Percentiles rank a stretch among this genome's conserved stretches.
phyloP scores from a whole-genome alignment of 2,113 vertebrate genomes.

The Nycticebus coucang region DNA sequence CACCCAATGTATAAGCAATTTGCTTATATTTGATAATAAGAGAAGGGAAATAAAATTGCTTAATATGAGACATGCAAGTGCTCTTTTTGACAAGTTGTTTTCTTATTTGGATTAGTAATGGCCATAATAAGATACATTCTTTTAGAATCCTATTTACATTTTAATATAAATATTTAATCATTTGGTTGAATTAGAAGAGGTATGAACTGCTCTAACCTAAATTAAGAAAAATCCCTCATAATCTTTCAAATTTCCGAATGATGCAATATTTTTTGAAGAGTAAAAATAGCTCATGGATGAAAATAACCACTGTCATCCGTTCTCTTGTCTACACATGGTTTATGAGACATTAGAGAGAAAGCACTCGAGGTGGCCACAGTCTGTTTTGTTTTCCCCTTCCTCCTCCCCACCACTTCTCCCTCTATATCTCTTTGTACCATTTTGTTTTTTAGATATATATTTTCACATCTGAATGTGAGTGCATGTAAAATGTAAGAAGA shows the following conservation, averaged over 20 bases:
- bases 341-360: background rate
- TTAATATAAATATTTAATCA: background rate
- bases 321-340: background rate
- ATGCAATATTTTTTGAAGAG: background rate
- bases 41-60: background rate
- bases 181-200: background rate
- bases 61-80: background rate
- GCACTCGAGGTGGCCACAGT: background rate
- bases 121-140: background rate
- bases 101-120: background rate
- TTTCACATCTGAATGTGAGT: conserved; percentile 44
- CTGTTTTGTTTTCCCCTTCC: background rate
- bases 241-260: conserved; percentile 19
- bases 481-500: background rate
- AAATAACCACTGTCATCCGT: background rate
- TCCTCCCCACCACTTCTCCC: too few relatives aligned
- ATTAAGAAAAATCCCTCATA: conserved; percentile 42
- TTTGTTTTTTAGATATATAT: background rate
- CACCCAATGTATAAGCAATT: background rate
- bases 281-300: background rate
- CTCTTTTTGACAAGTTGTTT: background rate
- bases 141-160: background rate
- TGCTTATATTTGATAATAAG: background rate
- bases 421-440: background rate
- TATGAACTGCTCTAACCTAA: background rate